phyloP scores from a whole-genome alignment of 1,140 invertebrate genomes.

The Drosophila asahinai region DNA sequence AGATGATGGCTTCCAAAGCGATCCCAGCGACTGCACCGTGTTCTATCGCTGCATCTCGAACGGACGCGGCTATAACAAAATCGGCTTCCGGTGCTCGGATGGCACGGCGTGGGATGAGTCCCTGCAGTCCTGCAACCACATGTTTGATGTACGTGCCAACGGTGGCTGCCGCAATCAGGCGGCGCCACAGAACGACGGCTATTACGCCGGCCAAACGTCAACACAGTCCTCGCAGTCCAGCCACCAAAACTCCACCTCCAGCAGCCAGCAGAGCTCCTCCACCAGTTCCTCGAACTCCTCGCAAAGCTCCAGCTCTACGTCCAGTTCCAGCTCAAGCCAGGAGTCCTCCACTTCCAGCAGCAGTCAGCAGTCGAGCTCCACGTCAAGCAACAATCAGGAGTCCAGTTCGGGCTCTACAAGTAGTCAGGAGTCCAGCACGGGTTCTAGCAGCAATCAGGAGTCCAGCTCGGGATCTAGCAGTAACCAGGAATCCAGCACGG shows the following conservation, averaged over 20 bases:
- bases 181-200: conserved; percentile 77
- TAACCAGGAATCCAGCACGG: conserved; percentile 45
- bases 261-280: conserved; percentile 62
- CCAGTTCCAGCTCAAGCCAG: conserved; percentile 52
- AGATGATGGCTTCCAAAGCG: conserved; percentile 89
- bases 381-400: conserved; percentile 45
- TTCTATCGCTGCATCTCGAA: conserved; percentile 92
- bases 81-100: conserved; percentile 89
- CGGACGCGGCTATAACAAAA: conserved; percentile 87
- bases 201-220: conserved; percentile 63
- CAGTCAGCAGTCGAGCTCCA: conserved; percentile 52
- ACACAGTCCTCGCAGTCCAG: conserved; percentile 75
- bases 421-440: conserved; percentile 47
- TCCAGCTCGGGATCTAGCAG: conserved; percentile 39
- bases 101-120: conserved; percentile 91
- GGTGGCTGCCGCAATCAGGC: conserved; percentile 84
- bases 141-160: conserved; percentile 86
- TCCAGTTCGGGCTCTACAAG: conserved; percentile 46
- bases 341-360: conserved; percentile 60
- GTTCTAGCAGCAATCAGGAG: conserved; percentile 44
- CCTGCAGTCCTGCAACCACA: conserved; percentile 89
- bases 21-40: conserved; percentile 90
- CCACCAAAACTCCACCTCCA: conserved; percentile 83
- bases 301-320: conserved; percentile 40
- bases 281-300: conserved; percentile 58